These are phyloP conservation scores for Drosophila lini DNA, from an alignment of 1,140 invertebrate genomes.

Conservation along the genomic window DNA sequence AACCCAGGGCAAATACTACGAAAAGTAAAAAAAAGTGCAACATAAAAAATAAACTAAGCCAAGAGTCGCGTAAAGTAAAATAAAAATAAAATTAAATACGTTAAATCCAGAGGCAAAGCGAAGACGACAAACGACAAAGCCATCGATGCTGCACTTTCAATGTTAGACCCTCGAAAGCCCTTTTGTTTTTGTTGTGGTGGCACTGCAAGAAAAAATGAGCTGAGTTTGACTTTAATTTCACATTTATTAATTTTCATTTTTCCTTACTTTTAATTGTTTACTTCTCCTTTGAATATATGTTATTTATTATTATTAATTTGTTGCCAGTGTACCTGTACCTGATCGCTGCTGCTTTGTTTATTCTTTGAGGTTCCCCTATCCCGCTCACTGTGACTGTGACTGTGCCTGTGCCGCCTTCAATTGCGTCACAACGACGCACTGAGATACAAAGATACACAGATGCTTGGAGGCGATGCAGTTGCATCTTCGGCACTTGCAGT, in stretches of 20 bases:
- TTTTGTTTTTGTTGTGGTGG: slow-evolving; percentile 19
- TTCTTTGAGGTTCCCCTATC: slow-evolving; percentile 39
- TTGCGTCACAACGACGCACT: slow-evolving; percentile 67
- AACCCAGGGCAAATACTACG: background rate
- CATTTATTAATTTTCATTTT: no score
- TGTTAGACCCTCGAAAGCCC: slow-evolving; percentile 20
- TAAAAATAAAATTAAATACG: slow-evolving; percentile 20
- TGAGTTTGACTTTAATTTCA: background rate
- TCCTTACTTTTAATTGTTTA: background rate
- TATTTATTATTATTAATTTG: background rate
- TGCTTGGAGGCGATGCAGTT: slow-evolving; percentile 30
- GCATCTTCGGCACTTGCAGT: slow-evolving; percentile 69
- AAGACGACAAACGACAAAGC: slow-evolving; percentile 48
- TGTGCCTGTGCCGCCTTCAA: slow-evolving; percentile 51
- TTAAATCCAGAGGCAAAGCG: background rate
- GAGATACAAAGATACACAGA: slow-evolving; percentile 3
- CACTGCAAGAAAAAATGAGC: slow-evolving; percentile 7
- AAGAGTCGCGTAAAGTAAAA: background rate
- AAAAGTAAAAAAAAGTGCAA: background rate
- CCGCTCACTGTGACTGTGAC: background rate
- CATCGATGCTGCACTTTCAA: slow-evolving; percentile 54
- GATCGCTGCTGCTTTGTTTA: slow-evolving; percentile 53
- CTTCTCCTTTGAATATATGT: background rate
- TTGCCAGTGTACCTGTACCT: slow-evolving; percentile 1
- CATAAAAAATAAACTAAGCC: slow-evolving; percentile 6